phyloP scores from a whole-genome alignment of 2,888 invertebrate species.

The Epistrophella euchroma region DNA sequence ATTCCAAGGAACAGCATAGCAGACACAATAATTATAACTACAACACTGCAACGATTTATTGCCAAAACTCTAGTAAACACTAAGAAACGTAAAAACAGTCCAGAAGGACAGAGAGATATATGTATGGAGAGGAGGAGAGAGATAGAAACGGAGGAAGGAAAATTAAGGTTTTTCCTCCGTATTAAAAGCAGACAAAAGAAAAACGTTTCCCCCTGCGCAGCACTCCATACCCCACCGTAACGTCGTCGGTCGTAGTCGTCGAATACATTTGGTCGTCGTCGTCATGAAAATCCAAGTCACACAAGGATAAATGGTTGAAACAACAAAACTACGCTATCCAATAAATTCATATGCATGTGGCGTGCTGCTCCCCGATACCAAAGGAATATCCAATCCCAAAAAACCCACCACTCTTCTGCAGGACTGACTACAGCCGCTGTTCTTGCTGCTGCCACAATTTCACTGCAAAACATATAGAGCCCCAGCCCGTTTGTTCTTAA shows the following conservation, averaged over 20 bases:
- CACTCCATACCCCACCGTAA: conserved; percentile 11
- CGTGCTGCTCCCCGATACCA: conserved; percentile 66
- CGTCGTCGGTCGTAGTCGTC: neutral
- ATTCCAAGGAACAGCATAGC: conserved; percentile 57
- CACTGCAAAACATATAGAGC: conserved; percentile 33
- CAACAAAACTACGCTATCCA: conserved; percentile 75
- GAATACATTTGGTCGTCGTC: conserved; percentile 10
- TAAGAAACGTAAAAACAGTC: conserved; percentile 17
- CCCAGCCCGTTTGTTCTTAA: conserved; percentile 12
- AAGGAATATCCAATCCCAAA: conserved; percentile 29
- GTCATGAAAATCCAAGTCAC: conserved; percentile 62
- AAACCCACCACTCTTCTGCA: conserved; percentile 19
- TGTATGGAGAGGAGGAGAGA: neutral
- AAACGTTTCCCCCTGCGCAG: conserved; percentile 2
- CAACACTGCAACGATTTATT: conserved; percentile 70
- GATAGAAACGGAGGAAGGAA: conserved; percentile 50
- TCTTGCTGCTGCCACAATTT: conserved; percentile 47
- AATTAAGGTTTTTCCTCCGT: conserved; percentile 61
- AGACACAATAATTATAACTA: conserved; percentile 74
- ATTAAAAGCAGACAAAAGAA: conserved; percentile 43
- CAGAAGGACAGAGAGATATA: neutral
- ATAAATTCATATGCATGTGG: conserved; percentile 76
- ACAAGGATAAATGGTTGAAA: conserved; percentile 74
- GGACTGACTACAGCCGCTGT: conserved; percentile 40
- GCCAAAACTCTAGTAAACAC: conserved; percentile 63